These are phyloP conservation scores for Phylloscopus collybita DNA, from an alignment of 2,797 vertebrate genomes.

Conservation along the genomic window DNA sequence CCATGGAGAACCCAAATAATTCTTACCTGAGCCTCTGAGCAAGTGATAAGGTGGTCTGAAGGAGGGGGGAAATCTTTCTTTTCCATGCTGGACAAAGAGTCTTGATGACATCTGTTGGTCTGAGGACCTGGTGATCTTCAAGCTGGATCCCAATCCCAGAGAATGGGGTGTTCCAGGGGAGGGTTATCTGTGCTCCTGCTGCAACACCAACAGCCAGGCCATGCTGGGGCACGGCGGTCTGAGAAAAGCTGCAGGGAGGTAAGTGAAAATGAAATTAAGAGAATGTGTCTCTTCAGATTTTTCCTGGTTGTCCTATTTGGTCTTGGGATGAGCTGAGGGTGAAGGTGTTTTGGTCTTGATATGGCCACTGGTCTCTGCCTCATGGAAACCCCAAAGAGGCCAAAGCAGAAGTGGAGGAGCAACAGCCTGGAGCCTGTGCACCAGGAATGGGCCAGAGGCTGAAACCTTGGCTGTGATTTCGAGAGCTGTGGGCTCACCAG, in stretches of 20 bases:
- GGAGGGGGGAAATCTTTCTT: not conserved
- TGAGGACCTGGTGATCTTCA: not conserved
- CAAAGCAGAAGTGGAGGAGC: not conserved
- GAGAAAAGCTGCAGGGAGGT: not conserved
- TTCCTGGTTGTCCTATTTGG: not conserved
- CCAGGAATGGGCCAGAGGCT: not conserved
- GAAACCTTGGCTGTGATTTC: not conserved
- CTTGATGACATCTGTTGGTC: not conserved
- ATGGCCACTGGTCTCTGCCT: not conserved
- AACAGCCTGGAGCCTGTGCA: rapidly evolving
- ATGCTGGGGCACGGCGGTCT: not conserved
- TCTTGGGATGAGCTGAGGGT: not conserved
- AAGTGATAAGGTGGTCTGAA: not conserved
- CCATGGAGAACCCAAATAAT: not conserved
- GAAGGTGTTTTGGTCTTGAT: not conserved
- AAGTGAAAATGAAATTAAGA: not conserved
- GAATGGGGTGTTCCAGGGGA: not conserved
- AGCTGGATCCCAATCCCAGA: not conserved
- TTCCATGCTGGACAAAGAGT: not conserved
- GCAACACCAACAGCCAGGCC: not conserved
- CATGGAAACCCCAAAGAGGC: not conserved
- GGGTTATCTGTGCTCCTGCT: not conserved
- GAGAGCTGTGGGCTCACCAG: not conserved
- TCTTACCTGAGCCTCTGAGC: not conserved
- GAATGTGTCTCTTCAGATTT: not conserved